Base-by-base conservation (phyloP, 2,113 vertebrate species). In the Romanogobio albipinnatus region DNA sequence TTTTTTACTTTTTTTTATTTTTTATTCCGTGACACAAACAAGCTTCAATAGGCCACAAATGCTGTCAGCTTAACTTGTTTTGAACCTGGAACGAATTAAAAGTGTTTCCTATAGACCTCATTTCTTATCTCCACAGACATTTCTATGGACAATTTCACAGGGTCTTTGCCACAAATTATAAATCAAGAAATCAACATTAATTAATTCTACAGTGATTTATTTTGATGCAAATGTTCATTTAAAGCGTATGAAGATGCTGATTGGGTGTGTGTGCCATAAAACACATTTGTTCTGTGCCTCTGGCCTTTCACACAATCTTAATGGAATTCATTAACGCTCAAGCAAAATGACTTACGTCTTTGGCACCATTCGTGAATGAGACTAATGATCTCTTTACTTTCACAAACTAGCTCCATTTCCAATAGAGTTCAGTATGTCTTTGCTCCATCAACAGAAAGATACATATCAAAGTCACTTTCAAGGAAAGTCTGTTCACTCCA, bases 281-380 rank as follows among this genome's bases (percentile, higher is more conserved):
- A 75, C 77, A 64, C 22, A 80, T 61, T 14, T 0, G n/a, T 29
- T 26, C 26, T 64, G 45, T 81, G 78, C 78, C 61, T 66, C 61
- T 49, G 59, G 59, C 61, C 43, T 81, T 64, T 61, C n/a, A 45
- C 76, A 61, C 24, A 10, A 73, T 81, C 43, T 81, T 66, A 66
- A 81, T 81, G 43, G 43, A 49, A 47, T 66, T 81, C 59, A 81
- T 81, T 81, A 66, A 66, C 43, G 17, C 36, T 66, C 78, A 81
- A 66, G 61, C 45, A 29, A 81, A 49, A 81, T 66, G 78, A 64
- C 10, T 3, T 51, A 49, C 26, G 45, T 81, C 59, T 66, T 36
- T 66, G 59, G 43, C 59, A 22, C 59, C 59, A 47, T 81, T 9
- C 14, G 3, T 81, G 39, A 64, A 66, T 49, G 78, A 81, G 78